Evolutionary conservation across 2,113 vertebrate species (phyloP), one percentile per base, ranked within the genome.

Genomic region (Polyodon spathula): DNA sequence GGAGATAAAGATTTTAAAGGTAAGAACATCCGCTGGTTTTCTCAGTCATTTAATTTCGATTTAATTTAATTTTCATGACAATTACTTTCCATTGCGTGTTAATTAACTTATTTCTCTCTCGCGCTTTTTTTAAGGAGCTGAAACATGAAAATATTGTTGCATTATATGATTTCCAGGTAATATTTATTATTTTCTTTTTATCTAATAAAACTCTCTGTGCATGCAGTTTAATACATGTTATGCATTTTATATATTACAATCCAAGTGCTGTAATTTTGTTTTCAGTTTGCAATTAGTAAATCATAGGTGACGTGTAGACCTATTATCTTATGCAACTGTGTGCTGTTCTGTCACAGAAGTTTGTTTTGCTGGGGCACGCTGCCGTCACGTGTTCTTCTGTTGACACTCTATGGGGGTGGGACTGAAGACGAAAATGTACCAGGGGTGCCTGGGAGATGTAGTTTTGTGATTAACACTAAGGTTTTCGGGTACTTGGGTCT

Each of bases 1-100:
- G 80, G 96, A 98, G 73, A 97, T 98, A 56, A 96, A 95, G 73
- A 98, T 98, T 70, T 78, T 98, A 42, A 98, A 98, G 93, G 95
- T 97, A 88, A 78, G 71, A 63, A 15, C 55, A 14, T 37, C 5
- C 27, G 27, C 27, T 27, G 3, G 1, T 27, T 27, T 27, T 27
- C 3, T 27, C 27, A 27, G 27, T 27, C 27, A 27, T 27, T 27
- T 1, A 27, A 27, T 27, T 27, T 27, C 3, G 27, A n/a, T n/a
- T n/a, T n/a, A n/a, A n/a, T n/a, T n/a, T n/a, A n/a, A n/a, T n/a
- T n/a, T 3, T 3, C 27, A 27, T 27, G 27, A 27, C 27, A 3
- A 27, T 27, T 27, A 27, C 27, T 27, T 27, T 27, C 27, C 27
- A 27, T 27, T 27, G 1, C 3, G 27, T 27, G 27, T 27, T 3